Evolutionary conservation across 2,888 invertebrate genomes (phyloP).

Genomic region (Cosmia pyralina): DNA sequence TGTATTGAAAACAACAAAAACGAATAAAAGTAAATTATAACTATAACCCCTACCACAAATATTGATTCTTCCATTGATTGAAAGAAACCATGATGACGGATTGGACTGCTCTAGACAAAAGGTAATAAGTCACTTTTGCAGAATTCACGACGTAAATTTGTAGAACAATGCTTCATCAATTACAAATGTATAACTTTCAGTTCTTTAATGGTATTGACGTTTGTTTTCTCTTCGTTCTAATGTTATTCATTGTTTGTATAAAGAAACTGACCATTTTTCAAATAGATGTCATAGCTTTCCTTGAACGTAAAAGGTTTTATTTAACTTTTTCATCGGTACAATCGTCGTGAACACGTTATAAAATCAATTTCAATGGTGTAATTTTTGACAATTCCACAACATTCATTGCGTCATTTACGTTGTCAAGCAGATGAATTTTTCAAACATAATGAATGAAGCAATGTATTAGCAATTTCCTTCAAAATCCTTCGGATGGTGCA

Average conservation of each 20-base stretch:
- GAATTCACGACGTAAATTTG: not conserved
- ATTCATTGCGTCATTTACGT: not conserved
- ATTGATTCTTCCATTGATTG: constrained; percentile 21
- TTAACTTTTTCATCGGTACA: not conserved
- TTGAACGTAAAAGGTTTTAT: not conserved
- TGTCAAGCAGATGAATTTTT: not conserved
- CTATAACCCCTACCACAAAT: constrained; percentile 5
- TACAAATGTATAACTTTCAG: constrained; percentile 10
- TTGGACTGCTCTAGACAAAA: constrained; percentile 27
- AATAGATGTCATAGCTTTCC: not conserved
- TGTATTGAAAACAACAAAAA: constrained; percentile 21
- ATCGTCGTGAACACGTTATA: not conserved
- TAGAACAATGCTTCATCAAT: constrained; percentile 36
- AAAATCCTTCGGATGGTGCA: not conserved
- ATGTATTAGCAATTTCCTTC: not conserved
- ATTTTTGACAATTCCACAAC: not conserved
- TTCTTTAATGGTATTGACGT: not conserved
- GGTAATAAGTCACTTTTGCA: constrained; percentile 18
- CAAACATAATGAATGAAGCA: not conserved
- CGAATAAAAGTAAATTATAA: constrained; percentile 6
- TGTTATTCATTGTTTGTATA: not conserved
- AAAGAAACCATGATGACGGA: constrained; percentile 3
- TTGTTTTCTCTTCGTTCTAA: constrained; percentile 21
- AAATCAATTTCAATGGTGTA: no score
- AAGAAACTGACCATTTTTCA: not conserved